Percentiles rank a stretch among this genome's conserved stretches.
Evolutionary conservation across 2,797 vertebrate genomes (phyloP).

Genomic region (Zalophus californianus): DNA sequence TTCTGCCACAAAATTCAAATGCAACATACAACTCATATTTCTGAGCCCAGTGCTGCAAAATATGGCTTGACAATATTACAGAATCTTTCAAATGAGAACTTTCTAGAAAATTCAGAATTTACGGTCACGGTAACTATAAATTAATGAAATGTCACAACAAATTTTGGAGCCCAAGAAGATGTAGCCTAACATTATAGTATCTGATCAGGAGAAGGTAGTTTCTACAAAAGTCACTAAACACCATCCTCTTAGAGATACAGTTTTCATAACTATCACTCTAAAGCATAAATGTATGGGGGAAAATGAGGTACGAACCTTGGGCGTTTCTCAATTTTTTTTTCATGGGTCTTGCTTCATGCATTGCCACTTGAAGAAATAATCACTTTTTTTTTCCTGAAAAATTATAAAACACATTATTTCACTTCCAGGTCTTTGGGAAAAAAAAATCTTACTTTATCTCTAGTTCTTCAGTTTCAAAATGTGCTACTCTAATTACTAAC

Average conservation of each 20-base stretch:
- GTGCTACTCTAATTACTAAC: background rate
- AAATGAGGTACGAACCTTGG: background rate
- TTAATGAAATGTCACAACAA: constrained; percentile 24
- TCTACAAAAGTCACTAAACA: constrained; percentile 31
- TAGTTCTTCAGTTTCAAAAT: background rate
- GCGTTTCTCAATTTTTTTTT: background rate
- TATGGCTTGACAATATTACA: background rate
- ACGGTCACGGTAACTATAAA: background rate
- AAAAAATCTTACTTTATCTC: background rate
- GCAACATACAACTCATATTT: constrained; percentile 21
- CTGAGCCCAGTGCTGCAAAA: constrained; percentile 16
- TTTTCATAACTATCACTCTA: background rate
- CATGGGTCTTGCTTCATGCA: background rate
- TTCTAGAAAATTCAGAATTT: constrained; percentile 51
- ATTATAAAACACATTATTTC: background rate
- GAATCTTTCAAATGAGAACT: constrained; percentile 6
- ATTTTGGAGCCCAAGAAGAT: background rate
- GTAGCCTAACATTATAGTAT: background rate
- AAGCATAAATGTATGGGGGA: background rate
- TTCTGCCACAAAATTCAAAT: constrained; percentile 37
- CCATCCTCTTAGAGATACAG: background rate
- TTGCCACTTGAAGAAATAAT: background rate
- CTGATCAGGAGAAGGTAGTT: background rate
- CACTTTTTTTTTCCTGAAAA: background rate
- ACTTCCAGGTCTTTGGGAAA: background rate